Percentiles rank a stretch among this genome's conserved stretches.
phyloP scores from a whole-genome alignment of 2,797 vertebrate species.

The Coendou prehensilis region DNA sequence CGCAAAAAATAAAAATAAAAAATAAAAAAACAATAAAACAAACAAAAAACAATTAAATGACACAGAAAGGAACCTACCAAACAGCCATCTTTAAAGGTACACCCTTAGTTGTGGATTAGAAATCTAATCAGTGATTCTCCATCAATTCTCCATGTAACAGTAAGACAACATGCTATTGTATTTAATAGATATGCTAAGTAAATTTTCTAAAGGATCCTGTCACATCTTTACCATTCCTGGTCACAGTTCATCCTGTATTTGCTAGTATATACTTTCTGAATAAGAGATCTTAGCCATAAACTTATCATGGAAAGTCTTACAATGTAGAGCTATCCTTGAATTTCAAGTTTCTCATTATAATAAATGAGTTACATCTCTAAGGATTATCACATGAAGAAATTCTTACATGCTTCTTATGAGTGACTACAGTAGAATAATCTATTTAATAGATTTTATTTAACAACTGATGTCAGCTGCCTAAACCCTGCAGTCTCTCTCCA shows the following conservation, averaged over 20 bases:
- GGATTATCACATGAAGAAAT: conserved; percentile 5
- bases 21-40: no score
- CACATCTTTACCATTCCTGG: not conserved
- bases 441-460: conserved; percentile 27
- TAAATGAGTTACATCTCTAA: conserved; percentile 51
- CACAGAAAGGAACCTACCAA: conserved; percentile 1
- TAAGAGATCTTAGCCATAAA: conserved; percentile 29
- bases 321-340: not conserved
- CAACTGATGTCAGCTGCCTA: not conserved
- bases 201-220: not conserved
- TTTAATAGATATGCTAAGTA: not conserved
- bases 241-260: not conserved
- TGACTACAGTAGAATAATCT: not conserved
- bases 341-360: conserved; percentile 51
- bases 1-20: no score
- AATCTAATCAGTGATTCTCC: not conserved
- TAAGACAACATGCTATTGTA: not conserved
- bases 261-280: not conserved
- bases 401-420: conserved; percentile 6
- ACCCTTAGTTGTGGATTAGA: not conserved
- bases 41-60: not conserved
- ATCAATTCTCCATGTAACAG: not conserved
- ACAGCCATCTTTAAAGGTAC: not conserved
- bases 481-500: not conserved
- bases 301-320: conserved; percentile 32